Evolutionary conservation across 1,140 invertebrate species (phyloP), one percentile per base, ranked within the genome.

Genomic region (Polypedilum pembai): DNA sequence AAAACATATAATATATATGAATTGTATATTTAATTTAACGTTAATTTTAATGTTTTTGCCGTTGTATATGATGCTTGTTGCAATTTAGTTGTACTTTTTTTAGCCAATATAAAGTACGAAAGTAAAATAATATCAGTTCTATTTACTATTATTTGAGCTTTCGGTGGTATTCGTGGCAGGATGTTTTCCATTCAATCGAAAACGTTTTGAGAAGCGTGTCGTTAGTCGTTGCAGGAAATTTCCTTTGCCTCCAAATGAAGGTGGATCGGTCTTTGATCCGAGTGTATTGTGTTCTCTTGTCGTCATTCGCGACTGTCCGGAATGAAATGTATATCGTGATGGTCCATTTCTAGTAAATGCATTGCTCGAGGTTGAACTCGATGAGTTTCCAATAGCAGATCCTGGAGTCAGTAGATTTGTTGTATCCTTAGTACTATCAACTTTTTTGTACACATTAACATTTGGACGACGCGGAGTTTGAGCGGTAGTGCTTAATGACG

Each of bases 311-410:
- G 65, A 69, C 10, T 18, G 65, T 21, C 65, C 65, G 65, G 65
- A 69, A 69, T 69, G 65, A 69, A 69, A 69, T 69, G 65, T 69
- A 20, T 20, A 69, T 20, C 65, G 65, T 69, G 65, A 18, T 69
- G 65, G 65, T 5, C 65, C 65, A 20, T 69, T 69, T 69, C 65
- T 18, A 18, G 65, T 21, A 69, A 69, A 69, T 69, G 65, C 17
- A 20, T 18, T 69, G 10, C 65, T 69, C 18, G 65, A 69, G 8
- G 65, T 20, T 20, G 65, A 69, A 10, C 65, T 69, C 5, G 65
- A 69, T 5, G 65, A 69, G 65, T 69, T 69, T 21, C 17, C 65
- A 20, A 21, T 18, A 18, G 65, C 17, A 18, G 17, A 20, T 18
- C 17, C 8, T 10, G 65, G 17, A 18, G 17, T 18, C 8, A 21